Conservation (phyloP, 2,113 vertebrate genomes). For the Verasper variegatus region DNA sequence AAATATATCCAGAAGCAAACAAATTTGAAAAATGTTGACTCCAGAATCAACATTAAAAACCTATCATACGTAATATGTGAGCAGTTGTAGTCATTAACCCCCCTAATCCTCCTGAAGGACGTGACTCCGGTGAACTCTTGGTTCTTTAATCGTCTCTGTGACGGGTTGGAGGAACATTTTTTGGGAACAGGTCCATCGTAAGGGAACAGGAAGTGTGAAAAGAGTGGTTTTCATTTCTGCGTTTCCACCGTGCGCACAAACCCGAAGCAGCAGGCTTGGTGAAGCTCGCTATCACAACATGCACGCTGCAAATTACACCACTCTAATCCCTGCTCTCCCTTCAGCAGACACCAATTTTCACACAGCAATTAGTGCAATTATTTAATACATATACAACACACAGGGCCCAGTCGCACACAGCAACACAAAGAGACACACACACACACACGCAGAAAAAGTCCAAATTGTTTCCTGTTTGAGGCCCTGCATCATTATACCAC, state of each 20-base stretch:
- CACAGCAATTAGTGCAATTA: conserved; percentile 77
- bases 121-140: no score
- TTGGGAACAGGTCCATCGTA: background rate
- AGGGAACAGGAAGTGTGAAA: conserved; percentile 54
- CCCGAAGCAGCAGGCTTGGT: conserved; percentile 19
- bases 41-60: background rate
- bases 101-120: no score
- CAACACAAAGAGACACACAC: conserved; percentile 54
- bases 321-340: conserved; percentile 44
- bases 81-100: no score
- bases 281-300: conserved; percentile 34
- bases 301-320: conserved; percentile 35
- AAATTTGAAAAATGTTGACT: no score
- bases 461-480: conserved; percentile 76
- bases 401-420: conserved; percentile 16
- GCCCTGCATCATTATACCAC: conserved; percentile 69
- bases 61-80: background rate
- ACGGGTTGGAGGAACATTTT: background rate
- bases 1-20: no score
- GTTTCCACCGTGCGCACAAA: background rate
- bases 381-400: conserved; percentile 65
- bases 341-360: conserved; percentile 64
- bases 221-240: conserved; percentile 49
- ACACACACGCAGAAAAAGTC: conserved; percentile 30
- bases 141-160: background rate